phyloP scores from a whole-genome alignment of 2,113 vertebrate species.

The Elgaria multicarinata region DNA sequence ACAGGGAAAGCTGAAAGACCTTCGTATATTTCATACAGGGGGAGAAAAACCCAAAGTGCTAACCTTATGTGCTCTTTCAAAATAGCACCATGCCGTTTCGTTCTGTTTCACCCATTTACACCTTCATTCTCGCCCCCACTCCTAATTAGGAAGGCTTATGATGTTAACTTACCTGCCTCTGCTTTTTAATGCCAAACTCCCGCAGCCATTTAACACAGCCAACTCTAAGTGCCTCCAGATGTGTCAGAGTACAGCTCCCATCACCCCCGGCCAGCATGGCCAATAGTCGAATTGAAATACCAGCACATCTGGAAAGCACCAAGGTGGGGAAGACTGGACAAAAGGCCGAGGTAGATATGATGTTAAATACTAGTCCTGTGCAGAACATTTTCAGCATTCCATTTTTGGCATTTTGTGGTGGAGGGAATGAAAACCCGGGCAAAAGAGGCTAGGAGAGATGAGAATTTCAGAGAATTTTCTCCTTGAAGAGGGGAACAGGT shows the following conservation, averaged over 20 bases:
- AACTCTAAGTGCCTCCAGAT: neutral
- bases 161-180: neutral
- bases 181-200: neutral
- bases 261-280: neutral
- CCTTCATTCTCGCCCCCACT: neutral
- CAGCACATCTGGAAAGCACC: neutral
- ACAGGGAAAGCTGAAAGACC: neutral
- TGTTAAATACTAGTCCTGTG: too few species aligned
- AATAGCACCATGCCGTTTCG: neutral
- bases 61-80: neutral
- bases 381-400: too few species aligned
- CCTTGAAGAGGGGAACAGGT: too few species aligned
- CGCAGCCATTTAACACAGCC: neutral
- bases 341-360: neutral
- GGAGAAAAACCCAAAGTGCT: neutral
- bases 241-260: neutral
- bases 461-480: too few species aligned
- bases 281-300: neutral
- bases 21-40: neutral
- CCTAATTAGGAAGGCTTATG: neutral
- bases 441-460: too few species aligned
- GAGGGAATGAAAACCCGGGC: too few species aligned
- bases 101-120: neutral
- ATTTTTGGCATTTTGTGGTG: too few species aligned
- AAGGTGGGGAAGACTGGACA: neutral